A percentile compares a stretch with the other conserved stretches of the same genome.
phyloP scores from a whole-genome alignment of 1,140 invertebrate species.

The Diorhabda sublineata region DNA sequence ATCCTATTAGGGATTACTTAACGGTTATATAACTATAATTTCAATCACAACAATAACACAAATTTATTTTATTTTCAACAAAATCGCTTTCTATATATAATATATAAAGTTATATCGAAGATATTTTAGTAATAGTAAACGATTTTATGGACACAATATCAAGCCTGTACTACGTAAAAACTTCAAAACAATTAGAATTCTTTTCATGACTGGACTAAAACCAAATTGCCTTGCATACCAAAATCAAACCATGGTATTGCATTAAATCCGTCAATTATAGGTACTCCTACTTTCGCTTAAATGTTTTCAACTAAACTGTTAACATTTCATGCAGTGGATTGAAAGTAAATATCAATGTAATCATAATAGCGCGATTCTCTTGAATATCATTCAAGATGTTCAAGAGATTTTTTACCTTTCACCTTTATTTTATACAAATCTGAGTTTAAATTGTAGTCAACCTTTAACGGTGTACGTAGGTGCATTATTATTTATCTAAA shows the following conservation, averaged over 20 bases:
- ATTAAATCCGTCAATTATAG: neutral
- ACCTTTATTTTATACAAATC: slow-evolving; percentile 11
- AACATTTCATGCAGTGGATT: neutral
- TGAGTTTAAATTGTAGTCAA: neutral
- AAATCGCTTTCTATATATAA: too few species aligned
- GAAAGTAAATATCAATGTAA: neutral
- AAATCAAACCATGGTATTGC: slow-evolving; percentile 4
- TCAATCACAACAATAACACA: too few species aligned
- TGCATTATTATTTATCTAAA: too few species aligned
- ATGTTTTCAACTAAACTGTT: neutral
- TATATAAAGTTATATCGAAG: too few species aligned
- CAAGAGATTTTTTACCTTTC: slow-evolving; percentile 18
- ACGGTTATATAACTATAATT: too few species aligned
- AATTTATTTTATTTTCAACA: too few species aligned
- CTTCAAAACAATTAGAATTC: too few species aligned
- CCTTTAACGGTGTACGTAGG: neutral
- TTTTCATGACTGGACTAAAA: neutral
- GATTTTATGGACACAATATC: too few species aligned
- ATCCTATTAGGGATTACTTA: too few species aligned
- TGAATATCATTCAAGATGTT: neutral
- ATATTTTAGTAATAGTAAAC: too few species aligned
- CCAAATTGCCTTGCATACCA: neutral
- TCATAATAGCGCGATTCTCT: neutral
- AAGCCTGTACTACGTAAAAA: too few species aligned
- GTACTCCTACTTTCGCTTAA: neutral